These are phyloP conservation scores for Ochropleura leucogaster DNA, from an alignment of 2,888 invertebrate species.

Conservation along the genomic window DNA sequence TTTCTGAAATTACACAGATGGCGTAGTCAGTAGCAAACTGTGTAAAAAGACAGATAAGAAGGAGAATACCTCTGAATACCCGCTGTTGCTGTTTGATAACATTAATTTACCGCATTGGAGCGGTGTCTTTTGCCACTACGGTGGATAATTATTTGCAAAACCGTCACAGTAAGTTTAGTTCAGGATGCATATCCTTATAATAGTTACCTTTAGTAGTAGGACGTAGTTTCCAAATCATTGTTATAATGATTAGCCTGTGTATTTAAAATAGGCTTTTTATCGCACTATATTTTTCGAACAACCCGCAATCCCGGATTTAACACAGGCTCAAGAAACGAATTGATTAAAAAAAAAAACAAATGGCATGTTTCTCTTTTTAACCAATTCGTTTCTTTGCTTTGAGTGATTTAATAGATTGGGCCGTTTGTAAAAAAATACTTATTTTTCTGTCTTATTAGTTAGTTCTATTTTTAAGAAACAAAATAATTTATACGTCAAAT, in stretches of 20 bases:
- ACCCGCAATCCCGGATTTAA: too few species aligned
- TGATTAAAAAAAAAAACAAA: too few species aligned
- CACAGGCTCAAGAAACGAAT: too few species aligned
- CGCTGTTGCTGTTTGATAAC: background rate
- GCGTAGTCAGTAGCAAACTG: constrained; percentile 37
- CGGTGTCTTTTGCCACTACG: background rate
- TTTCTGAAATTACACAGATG: constrained; percentile 46
- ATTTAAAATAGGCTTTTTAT: too few species aligned
- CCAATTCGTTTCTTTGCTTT: background rate
- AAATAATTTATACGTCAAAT: too few species aligned
- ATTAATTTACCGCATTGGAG: background rate
- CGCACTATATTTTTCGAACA: too few species aligned
- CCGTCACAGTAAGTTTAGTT: background rate
- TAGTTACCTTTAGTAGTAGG: too few species aligned
- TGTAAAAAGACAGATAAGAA: background rate
- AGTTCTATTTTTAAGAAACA: too few species aligned
- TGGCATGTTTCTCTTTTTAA: background rate
- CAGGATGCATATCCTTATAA: background rate
- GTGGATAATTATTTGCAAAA: background rate
- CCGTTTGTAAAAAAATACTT: background rate
- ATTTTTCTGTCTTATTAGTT: background rate
- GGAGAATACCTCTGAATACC: background rate
- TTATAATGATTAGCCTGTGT: background rate
- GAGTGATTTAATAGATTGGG: background rate
- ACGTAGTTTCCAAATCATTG: background rate